Percentiles rank a stretch among this genome's conserved stretches.
phyloP scores from a whole-genome alignment of 2,888 invertebrate genomes.

The Erebia aethiops region DNA sequence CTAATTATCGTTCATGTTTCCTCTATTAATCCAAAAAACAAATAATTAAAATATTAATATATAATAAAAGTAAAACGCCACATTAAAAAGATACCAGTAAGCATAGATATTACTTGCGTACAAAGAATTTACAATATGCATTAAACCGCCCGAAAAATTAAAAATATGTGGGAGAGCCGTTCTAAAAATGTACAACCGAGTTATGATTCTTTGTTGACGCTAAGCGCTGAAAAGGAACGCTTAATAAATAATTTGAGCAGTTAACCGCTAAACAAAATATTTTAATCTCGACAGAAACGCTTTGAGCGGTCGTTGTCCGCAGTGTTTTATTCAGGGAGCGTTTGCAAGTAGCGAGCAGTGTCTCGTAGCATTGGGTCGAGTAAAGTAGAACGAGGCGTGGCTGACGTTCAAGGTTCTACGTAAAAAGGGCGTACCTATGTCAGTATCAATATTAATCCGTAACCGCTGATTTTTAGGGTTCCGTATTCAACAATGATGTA shows the following conservation, averaged over 20 bases:
- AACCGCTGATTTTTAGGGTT: no score
- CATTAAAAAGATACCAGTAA: slow-evolving; percentile 5
- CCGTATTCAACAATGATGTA: no score
- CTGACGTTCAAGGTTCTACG: neutral
- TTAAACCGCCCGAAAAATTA: slow-evolving; percentile 26
- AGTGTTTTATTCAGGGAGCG: slow-evolving; percentile 64
- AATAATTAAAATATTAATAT: neutral
- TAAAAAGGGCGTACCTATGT: neutral
- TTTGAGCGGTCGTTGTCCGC: slow-evolving; percentile 68
- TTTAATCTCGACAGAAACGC: slow-evolving; percentile 73
- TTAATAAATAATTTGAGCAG: slow-evolving; percentile 74
- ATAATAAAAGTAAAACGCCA: neutral
- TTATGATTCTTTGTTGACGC: slow-evolving; percentile 51
- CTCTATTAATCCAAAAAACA: no score
- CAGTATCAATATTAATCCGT: neutral
- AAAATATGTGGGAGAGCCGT: slow-evolving; percentile 31
- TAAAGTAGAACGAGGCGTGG: neutral
- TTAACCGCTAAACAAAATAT: slow-evolving; percentile 71
- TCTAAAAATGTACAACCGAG: slow-evolving; percentile 25
- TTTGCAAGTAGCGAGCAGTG: slow-evolving; percentile 55
- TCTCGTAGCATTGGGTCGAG: slow-evolving; percentile 17
- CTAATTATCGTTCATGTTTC: no score
- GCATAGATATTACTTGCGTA: neutral
- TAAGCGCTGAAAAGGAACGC: slow-evolving; percentile 53
- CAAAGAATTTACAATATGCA: slow-evolving; percentile 20